Percentiles rank a stretch among this genome's conserved stretches.
Conservation (phyloP, 2,797 vertebrate genomes). For the Mormyrus hasselquistii region DNA sequence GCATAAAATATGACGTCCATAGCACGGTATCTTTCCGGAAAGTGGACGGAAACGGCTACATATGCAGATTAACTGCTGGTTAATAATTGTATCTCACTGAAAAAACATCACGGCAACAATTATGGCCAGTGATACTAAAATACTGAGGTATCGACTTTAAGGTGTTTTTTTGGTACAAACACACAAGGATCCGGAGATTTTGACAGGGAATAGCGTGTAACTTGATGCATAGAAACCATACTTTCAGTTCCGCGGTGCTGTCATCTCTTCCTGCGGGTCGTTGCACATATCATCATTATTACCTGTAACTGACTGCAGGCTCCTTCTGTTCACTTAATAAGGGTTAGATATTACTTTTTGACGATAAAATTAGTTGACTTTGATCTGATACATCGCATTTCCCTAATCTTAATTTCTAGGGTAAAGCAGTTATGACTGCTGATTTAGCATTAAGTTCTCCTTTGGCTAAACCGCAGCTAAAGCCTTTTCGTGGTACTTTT, state of each 20-base stretch:
- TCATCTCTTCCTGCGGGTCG: not conserved
- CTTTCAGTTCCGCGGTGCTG: not conserved
- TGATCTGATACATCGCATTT: not conserved
- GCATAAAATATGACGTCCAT: not conserved
- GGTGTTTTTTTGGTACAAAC: not conserved
- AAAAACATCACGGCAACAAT: not conserved
- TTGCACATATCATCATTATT: not conserved
- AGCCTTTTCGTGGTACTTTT: not conserved
- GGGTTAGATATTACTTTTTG: not conserved
- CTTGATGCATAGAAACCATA: not conserved
- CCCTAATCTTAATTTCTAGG: not conserved
- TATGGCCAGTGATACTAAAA: not conserved
- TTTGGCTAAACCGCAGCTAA: not conserved
- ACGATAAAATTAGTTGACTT: not conserved
- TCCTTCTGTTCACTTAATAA: not conserved
- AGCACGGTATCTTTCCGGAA: not conserved
- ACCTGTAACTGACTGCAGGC: not conserved
- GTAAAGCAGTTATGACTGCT: not conserved
- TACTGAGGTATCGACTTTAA: not conserved
- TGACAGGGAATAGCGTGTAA: not conserved
- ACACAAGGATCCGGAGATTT: not conserved
- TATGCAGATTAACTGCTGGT: not conserved
- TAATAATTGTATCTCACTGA: not conserved
- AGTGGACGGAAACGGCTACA: not conserved
- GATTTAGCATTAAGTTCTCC: not conserved